phyloP scores from a whole-genome alignment of 2,797 vertebrate species.

The Mus spretus region DNA sequence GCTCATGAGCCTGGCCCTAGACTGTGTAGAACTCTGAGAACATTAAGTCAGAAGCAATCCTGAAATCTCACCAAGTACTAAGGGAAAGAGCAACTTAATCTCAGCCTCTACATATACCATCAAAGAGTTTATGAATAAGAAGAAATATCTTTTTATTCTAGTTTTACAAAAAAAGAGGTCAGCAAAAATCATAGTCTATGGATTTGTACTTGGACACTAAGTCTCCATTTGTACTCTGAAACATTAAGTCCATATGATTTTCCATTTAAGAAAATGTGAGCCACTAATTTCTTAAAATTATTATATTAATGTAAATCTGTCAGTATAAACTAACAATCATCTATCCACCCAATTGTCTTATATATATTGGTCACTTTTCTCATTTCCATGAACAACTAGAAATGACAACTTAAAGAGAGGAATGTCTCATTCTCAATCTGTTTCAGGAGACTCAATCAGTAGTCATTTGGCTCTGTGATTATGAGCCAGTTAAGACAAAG shows the following conservation, averaged over 20 bases:
- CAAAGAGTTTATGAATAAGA: not conserved
- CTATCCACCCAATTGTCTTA: not conserved
- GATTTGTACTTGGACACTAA: not conserved
- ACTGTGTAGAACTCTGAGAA: not conserved
- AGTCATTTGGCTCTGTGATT: not conserved
- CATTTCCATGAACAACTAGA: not conserved
- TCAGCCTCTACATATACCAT: not conserved
- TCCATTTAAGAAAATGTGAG: slow-evolving; percentile 4
- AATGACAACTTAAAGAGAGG: not conserved
- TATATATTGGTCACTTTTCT: not conserved
- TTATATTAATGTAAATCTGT: not conserved
- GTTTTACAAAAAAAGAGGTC: slow-evolving; percentile 1
- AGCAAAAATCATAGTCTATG: not conserved
- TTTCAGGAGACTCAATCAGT: not conserved
- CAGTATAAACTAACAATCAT: not conserved
- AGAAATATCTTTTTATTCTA: not conserved
- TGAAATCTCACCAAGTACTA: not conserved
- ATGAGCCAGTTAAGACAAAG: not conserved
- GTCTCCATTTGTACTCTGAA: not conserved
- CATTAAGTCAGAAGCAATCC: not conserved
- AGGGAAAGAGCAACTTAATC: not conserved
- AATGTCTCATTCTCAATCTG: not conserved
- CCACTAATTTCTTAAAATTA: not conserved
- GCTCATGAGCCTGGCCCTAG: not conserved
- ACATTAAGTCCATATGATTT: not conserved